Evolutionary conservation across 2,113 vertebrate genomes (phyloP), one percentile per base, ranked within the genome.

Genomic region (Callipepla californica): DNA sequence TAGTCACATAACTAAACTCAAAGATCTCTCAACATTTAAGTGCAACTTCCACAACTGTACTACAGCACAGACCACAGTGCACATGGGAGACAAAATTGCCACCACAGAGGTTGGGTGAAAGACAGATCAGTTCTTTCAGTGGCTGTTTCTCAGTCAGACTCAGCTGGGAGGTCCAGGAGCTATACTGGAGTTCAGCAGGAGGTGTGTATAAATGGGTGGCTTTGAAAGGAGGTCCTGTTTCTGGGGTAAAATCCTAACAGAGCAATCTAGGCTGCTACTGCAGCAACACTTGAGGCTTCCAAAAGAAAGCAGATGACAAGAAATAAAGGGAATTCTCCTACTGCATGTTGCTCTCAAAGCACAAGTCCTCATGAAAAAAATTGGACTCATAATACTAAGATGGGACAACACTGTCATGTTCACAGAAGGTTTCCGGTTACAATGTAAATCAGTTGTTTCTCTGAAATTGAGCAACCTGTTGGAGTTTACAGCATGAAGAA

Each of bases 141-240:
- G 61, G 66, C 34, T 67, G 30, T 21, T 89, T 70, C 79, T 74
- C 94, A 83, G 72, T 22, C 73, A 50, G 76, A 74, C n/a, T 50
- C 34, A 3, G 47, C 9, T 44, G 53, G 7, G 20, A 32, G 0
- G 5, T 44, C 76, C 57, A 77, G 32, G 16, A 88, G 59, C 51
- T 78, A 82, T 70, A 44, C 55, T 80, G 51, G 42, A 7, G 30
- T 55, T 25, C 63, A 94, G 48, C 1, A 38, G 1, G 53, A 81
- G 40, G 45, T 17, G 34, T 44, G 48, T 47, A 13, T 13, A 53
- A 77, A 74, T 18, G 55, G 13, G 11, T 53, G 55, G 40, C 28
- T 7, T 50, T 53, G 28, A 14, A 96, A 75, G 9, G 44, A 51
- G 80, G 57, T 19, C 7, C 32, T 48, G 11, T 10, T 44, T 62